Evolutionary conservation across 1,140 invertebrate species (phyloP).

Genomic region (Brachionus paranguensis): DNA sequence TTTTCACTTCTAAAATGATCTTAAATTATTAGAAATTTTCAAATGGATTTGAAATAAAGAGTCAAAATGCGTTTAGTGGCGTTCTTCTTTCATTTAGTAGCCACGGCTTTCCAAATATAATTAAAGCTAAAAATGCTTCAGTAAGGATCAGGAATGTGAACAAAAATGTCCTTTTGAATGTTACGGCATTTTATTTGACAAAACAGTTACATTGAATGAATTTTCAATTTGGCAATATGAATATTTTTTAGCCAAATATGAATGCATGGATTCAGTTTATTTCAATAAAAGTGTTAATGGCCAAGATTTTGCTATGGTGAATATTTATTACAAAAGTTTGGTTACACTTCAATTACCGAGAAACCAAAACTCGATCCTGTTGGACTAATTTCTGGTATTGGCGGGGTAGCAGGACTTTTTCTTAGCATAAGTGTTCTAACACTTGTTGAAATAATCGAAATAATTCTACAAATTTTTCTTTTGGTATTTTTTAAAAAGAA

Average conservation of each 20-base stretch:
- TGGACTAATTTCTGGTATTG: not conserved
- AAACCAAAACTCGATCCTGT: not conserved
- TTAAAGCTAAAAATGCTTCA: not conserved
- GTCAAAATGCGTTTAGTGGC: not conserved
- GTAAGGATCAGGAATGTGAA: too few species aligned
- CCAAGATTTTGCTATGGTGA: not conserved
- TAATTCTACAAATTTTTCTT: not conserved
- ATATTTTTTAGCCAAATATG: not conserved
- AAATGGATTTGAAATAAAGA: not conserved
- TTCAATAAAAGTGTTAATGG: not conserved
- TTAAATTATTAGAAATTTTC: not conserved
- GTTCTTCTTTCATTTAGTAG: not conserved
- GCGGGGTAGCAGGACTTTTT: not conserved
- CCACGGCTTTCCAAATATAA: constrained; percentile 5
- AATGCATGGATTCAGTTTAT: not conserved
- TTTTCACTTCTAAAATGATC: too few species aligned
- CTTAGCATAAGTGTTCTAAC: not conserved
- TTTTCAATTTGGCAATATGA: not conserved
- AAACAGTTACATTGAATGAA: not conserved
- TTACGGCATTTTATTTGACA: not conserved
- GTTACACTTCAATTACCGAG: not conserved
- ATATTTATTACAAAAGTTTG: not conserved
- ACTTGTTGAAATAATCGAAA: not conserved
- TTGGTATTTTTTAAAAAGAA: not conserved
- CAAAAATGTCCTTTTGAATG: not conserved